Percentiles rank a stretch among this genome's conserved stretches.
These are phyloP conservation scores for Parnassius mnemosyne DNA, from an alignment of 2,888 invertebrate genomes.

Conservation along the genomic window DNA sequence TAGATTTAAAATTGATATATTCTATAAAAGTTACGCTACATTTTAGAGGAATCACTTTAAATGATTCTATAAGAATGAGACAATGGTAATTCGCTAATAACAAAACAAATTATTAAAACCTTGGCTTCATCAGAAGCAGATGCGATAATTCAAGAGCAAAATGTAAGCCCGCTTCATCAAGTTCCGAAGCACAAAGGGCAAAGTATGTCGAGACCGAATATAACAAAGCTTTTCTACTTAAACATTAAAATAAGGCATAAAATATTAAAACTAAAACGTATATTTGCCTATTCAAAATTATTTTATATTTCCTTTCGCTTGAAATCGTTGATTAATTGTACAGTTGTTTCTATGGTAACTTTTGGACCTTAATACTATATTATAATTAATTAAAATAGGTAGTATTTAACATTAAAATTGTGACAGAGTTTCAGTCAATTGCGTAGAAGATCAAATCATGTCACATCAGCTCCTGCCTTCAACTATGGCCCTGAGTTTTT, in stretches of 20 bases:
- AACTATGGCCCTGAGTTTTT: not conserved
- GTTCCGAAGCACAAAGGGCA: not conserved
- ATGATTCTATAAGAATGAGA: not conserved
- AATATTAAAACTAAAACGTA: conserved; percentile 33
- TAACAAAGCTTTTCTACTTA: conserved; percentile 54
- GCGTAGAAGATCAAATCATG: conserved; percentile 27
- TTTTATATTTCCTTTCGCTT: conserved; percentile 35
- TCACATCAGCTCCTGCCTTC: not conserved
- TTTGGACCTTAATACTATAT: conserved; percentile 56
- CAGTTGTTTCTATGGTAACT: conserved; percentile 67
- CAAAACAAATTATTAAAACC: conserved; percentile 1
- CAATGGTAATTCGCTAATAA: conserved; percentile 1
- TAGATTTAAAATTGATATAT: too few relatives aligned
- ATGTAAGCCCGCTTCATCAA: not conserved
- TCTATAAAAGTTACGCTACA: too few relatives aligned
- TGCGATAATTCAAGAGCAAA: conserved; percentile 6
- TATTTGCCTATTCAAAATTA: conserved; percentile 20
- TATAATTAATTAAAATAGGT: conserved; percentile 38
- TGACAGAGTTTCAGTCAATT: conserved; percentile 32
- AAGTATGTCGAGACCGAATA: not conserved
- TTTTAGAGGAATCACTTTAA: too few relatives aligned
- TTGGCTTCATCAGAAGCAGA: conserved; percentile 1
- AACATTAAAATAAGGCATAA: conserved; percentile 44
- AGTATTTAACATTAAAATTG: conserved; percentile 43
- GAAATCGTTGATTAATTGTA: conserved; percentile 55